Base-by-base conservation (phyloP, 1,140 invertebrate genomes). In the Musca vetustissima region DNA sequence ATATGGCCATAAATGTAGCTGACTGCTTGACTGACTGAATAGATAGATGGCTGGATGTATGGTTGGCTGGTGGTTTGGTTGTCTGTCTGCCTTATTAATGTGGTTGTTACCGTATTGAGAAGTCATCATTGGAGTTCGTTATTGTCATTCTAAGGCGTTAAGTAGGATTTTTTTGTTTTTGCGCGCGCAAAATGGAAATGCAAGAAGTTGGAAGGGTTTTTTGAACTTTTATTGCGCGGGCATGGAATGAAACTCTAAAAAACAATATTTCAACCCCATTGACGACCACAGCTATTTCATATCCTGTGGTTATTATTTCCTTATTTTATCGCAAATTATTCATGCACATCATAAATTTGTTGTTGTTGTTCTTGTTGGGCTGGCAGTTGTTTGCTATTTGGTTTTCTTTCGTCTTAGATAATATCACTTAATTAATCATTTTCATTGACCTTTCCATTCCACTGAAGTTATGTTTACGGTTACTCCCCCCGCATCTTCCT, bases 371-470 rank as follows among this genome's bases (percentile, higher is more conserved):
- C 28, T 28, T 28, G 52, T 43, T 7, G 36, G 36, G 36, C 36
- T 43, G 36, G 49, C 49, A 0, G 49, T 7, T 1, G 17, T 52
- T 52, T 52, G 25, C 32, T 59, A 4, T 59, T 59, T n/a, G n/a
- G n/a, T n/a, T n/a, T n/a, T n/a, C n/a, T n/a, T 28, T 15, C 32
- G 19, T n/a, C 32, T 61, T 21, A 36, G 14, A 61, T 61, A 61
- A 32, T 36, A 36, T 36, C 17, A 28, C 36, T 61, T 61, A 61
- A 61, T 61, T 61, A 61, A 61, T 61, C 57, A 61, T 61, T 61
- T 61, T 7, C 36, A 11, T 43, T 36, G 57, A 61, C 57, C 57
- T 61, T 61, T 61, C 57, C 22, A 61, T 61, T 61, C 22, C 15
- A 61, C 43, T 61, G 57, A 32, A 36, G n/a, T 7, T 43, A 43